phyloP scores from a whole-genome alignment of 2,888 invertebrate genomes.

The Eupithecia insigniata region DNA sequence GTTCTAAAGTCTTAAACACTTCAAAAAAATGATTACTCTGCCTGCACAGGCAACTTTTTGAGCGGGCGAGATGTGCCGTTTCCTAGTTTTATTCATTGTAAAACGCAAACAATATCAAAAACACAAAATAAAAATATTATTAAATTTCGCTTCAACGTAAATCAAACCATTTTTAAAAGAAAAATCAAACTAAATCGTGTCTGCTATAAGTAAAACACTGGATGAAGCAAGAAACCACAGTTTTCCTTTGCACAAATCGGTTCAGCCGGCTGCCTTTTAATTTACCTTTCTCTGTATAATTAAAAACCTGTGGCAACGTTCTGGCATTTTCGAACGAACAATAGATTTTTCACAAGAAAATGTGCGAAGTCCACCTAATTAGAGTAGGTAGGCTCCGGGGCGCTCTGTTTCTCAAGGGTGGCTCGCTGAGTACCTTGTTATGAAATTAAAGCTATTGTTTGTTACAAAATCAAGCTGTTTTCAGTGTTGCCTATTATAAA shows the following conservation, averaged over 20 bases:
- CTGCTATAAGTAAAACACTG: slow-evolving; percentile 34
- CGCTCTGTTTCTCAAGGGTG: neutral
- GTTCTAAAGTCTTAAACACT: too few species aligned
- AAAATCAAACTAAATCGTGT: slow-evolving; percentile 10
- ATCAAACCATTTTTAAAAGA: neutral
- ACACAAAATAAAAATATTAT: too few species aligned
- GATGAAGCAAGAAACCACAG: slow-evolving; percentile 58
- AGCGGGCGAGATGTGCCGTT: neutral
- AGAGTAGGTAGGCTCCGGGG: slow-evolving; percentile 28
- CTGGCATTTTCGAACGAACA: slow-evolving; percentile 64
- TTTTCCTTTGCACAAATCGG: slow-evolving; percentile 65
- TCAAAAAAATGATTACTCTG: neutral
- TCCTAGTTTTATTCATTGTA: too few species aligned
- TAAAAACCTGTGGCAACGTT: slow-evolving; percentile 70
- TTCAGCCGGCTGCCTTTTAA: slow-evolving; percentile 77
- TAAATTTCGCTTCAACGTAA: neutral
- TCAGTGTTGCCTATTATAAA: neutral
- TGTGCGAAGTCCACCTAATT: slow-evolving; percentile 41
- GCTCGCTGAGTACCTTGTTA: slow-evolving; percentile 10
- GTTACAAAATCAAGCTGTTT: slow-evolving; percentile 3
- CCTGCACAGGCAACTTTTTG: neutral
- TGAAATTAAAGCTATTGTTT: slow-evolving; percentile 8
- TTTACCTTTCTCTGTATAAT: slow-evolving; percentile 79
- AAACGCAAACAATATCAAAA: neutral
- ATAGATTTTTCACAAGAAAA: slow-evolving; percentile 58